phyloP scores from a whole-genome alignment of 2,113 vertebrate genomes.

The Neofelis nebulosa region DNA sequence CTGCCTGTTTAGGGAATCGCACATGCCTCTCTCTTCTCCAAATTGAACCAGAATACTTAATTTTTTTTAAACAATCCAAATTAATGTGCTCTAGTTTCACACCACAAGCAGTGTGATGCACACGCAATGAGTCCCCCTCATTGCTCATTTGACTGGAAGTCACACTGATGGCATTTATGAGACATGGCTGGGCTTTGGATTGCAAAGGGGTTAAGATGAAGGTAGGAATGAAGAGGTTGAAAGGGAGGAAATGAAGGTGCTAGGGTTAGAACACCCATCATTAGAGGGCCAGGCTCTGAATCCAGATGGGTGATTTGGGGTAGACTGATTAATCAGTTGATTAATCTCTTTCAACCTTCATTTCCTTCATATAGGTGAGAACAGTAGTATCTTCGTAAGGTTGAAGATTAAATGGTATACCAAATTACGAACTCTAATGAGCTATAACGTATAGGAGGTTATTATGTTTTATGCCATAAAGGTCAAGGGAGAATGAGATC shows the following conservation, averaged over 20 bases:
- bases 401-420: conserved; percentile 12
- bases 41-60: not conserved
- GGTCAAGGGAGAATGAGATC: not conserved
- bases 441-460: not conserved
- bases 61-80: not conserved
- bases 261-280: not conserved
- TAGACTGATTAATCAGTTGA: not conserved
- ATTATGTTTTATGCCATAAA: not conserved
- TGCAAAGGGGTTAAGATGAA: not conserved
- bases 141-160: not conserved
- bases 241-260: not conserved
- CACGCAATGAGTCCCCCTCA: not conserved
- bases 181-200: not conserved
- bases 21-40: not conserved
- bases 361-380: not conserved
- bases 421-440: not conserved
- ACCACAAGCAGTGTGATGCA: too few relatives aligned
- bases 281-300: not conserved
- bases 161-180: not conserved
- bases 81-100: not conserved
- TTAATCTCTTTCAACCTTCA: not conserved
- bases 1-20: not conserved
- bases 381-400: not conserved
- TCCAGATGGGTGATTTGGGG: not conserved
- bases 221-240: not conserved